phyloP scores from a whole-genome alignment of 1,140 invertebrate genomes.

The Papilio dardanus region DNA sequence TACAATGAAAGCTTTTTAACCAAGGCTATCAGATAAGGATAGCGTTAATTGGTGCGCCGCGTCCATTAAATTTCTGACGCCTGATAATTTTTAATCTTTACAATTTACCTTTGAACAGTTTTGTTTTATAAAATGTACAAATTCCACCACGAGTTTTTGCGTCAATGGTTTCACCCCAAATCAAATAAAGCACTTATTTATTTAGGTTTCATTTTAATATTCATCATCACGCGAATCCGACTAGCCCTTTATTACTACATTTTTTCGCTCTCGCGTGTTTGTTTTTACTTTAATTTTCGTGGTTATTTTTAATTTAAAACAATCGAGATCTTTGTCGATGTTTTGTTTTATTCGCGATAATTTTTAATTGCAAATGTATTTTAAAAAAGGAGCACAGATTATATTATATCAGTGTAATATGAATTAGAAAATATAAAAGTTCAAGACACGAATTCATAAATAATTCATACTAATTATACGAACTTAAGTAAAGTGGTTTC shows the following conservation, averaged over 20 bases:
- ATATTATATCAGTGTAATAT: neutral
- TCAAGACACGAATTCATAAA: neutral
- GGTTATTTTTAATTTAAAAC: constrained; percentile 22
- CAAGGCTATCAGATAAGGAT: constrained; percentile 15
- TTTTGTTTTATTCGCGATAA: neutral
- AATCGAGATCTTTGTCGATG: constrained; percentile 1
- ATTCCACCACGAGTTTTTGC: neutral
- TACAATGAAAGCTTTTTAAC: constrained; percentile 17
- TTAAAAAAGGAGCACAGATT: neutral
- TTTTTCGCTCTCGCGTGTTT: constrained; percentile 29
- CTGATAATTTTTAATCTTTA: constrained; percentile 27
- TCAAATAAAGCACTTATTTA: constrained; percentile 32
- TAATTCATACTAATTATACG: neutral
- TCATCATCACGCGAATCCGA: constrained; percentile 28
- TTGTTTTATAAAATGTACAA: constrained; percentile 3
- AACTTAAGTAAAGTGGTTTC: neutral
- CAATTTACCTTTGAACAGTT: constrained; percentile 17
- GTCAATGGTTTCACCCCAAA: neutral
- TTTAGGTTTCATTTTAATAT: constrained; percentile 36
- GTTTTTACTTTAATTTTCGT: constrained; percentile 27
- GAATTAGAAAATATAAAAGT: neutral
- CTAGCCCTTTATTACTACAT: constrained; percentile 8
- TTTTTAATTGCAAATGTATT: neutral
- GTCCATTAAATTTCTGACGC: constrained; percentile 30
- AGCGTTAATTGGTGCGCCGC: constrained; percentile 28